Evolutionary conservation across 2,113 vertebrate species (phyloP), one percentile per base, ranked within the genome.

Genomic region (Platysternon megacephalum): DNA sequence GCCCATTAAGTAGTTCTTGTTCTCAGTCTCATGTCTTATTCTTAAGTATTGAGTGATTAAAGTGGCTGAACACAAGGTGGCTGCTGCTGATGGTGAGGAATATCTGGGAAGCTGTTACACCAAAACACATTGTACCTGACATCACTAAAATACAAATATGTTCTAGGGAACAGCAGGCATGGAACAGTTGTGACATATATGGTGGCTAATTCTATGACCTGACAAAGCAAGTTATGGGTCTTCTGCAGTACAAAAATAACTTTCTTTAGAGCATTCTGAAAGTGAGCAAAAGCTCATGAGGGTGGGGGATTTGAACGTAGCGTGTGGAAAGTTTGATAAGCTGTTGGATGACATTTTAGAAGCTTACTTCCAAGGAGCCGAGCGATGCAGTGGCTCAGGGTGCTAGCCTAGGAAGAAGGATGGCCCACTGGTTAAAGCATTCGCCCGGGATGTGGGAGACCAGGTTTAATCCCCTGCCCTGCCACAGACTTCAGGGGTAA

Each of bases 31-130:
- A 22, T 53, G 17, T 53, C 52, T 53, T 53, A 53, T 53, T 53
- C 52, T 53, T 32, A 32, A 4, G 35, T 68, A n/a, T 19, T 68
- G 35, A 68, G 61, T 65, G 61, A 68, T 53, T 35, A 17, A 65
- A n/a, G 61, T 65, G 32, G 32, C 13, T 35, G 16, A 65, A 14
- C 5, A 6, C 12, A n/a, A n/a, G 35, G 32, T 17, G 16, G 32
- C 35, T 35, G 61, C 32, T 10, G 35, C 16, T 68, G 61, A 8
- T 35, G 61, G 14, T 35, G 61, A 68, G 7, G 32, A 35, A 22
- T 6, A 8, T 2, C 26, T 49, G 14, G 4, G 74, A 0, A 48
- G 68, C 29, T 19, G 0, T 0, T 32, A 8, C 0, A 11, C 6
- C 39, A 32, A 0, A 55, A 39, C 24, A 12, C 8, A 1, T 2